Evolutionary conservation across 2,888 invertebrate genomes (phyloP).

Genomic region (Amblyjoppa fuscipennis): DNA sequence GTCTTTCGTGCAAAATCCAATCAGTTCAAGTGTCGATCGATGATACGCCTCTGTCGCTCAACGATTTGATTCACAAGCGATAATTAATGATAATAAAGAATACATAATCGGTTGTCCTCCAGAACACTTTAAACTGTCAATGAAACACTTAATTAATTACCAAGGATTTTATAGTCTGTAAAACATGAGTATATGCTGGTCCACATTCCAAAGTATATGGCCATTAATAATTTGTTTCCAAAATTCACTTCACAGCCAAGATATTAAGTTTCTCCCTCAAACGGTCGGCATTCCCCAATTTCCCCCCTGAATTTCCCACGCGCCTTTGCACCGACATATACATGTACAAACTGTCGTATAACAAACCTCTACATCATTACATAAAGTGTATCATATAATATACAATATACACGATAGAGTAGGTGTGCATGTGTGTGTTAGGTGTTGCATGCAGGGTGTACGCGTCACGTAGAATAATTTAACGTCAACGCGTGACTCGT

Average conservation of each 20-base stretch:
- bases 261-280: neutral
- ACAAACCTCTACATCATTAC: conserved; percentile 39
- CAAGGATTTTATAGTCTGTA: too few species aligned
- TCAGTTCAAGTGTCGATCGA: neutral
- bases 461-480: conserved; percentile 62
- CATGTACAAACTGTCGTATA: conserved; percentile 34
- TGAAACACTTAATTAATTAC: too few species aligned
- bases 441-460: conserved; percentile 35
- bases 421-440: conserved; percentile 1
- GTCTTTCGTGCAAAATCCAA: neutral
- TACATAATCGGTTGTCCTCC: too few species aligned
- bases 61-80: neutral
- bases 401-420: conserved; percentile 2
- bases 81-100: neutral
- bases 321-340: neutral
- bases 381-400: neutral
- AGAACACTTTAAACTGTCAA: too few species aligned
- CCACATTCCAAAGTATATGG: too few species aligned
- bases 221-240: too few species aligned
- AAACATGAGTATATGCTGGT: too few species aligned
- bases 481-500: conserved; percentile 60
- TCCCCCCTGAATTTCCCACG: neutral
- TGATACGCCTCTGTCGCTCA: neutral
- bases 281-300: neutral
- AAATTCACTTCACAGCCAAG: neutral